Conservation (phyloP, 1,140 invertebrate species). For the Drosophila parabipectinata region DNA sequence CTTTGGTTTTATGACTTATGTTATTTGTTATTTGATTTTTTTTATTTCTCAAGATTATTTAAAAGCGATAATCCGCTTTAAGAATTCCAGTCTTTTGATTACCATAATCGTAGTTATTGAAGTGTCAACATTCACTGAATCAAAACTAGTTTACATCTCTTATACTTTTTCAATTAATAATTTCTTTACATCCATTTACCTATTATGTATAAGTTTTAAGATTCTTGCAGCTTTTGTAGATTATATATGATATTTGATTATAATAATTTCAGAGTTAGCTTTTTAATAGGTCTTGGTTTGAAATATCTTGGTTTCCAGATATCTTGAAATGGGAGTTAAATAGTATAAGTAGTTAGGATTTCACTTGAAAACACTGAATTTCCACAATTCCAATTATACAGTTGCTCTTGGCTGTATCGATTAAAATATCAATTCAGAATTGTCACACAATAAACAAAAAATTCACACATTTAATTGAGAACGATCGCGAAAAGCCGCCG, state of each 20-base stretch:
- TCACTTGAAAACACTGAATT: slow-evolving; percentile 2
- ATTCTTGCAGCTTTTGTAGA: not conserved
- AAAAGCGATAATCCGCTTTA: no score
- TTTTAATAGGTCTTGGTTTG: not conserved
- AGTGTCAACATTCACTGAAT: not conserved
- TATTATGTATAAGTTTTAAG: not conserved
- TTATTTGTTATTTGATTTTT: no score
- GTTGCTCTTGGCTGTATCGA: slow-evolving; percentile 19
- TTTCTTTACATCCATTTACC: not conserved
- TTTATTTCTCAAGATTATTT: no score
- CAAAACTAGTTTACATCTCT: not conserved
- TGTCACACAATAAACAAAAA: slow-evolving; percentile 73
- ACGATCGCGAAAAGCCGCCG: slow-evolving; percentile 63
- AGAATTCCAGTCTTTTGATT: no score
- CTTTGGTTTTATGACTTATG: no score
- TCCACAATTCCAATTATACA: slow-evolving; percentile 11
- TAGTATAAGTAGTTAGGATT: slow-evolving; percentile 3
- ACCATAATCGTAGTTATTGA: not conserved
- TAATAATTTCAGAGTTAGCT: not conserved
- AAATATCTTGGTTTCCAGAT: not conserved
- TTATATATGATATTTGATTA: not conserved
- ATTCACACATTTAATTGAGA: slow-evolving; percentile 47
- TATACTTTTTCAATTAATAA: not conserved
- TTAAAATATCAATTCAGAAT: slow-evolving; percentile 23
- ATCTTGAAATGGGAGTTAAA: not conserved